Base-by-base conservation (phyloP, 2,888 invertebrate species). In the Elegia similella region DNA sequence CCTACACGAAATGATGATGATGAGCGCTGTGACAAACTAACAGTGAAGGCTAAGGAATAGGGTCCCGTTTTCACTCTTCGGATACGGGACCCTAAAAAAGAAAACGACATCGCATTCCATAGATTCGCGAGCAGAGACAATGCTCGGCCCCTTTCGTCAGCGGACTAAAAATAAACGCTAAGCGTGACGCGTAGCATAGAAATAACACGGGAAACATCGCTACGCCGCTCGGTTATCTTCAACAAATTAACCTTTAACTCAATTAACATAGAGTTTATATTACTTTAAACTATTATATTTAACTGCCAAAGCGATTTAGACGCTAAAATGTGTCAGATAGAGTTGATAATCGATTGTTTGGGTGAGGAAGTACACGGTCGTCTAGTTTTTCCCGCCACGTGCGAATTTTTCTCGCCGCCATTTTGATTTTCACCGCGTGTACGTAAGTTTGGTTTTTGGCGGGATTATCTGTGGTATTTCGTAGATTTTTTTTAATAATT, bases 121-220 rank as follows among this genome's bases (percentile, higher is more conserved):
- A 46, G 46, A 55, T 55, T 55, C 46, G 46, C 55, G 16, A 42
- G n/a, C 66, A 61, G 62, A 69, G 72, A 79, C 75, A 78, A 74
- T 74, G 65, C 65, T 70, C 68, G 75, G 69, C 73, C 70, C 73
- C 69, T 77, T 78, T 72, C 67, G 67, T 76, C 74, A 70, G 67
- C 66, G 69, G 3, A 59, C 80, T 79, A 78, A 74, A 82, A 79
- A 84, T 79, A 84, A 12, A 61, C 67, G 60, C 78, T 75, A 85
- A 84, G 82, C 85, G 84, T 82, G 76, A 71, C 78, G 75, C 73
- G 80, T 77, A 76, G 73, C 80, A 84, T 84, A 84, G 85, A 85
- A 80, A 77, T 78, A 76, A 72, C 70, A 66, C 70, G 71, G 76
- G 74, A 74, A 80, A 78, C 42, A 48, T 74, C 68, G 64, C 67